Conservation (phyloP, 2,888 invertebrate genomes). For the Gasteruption jaculator region DNA sequence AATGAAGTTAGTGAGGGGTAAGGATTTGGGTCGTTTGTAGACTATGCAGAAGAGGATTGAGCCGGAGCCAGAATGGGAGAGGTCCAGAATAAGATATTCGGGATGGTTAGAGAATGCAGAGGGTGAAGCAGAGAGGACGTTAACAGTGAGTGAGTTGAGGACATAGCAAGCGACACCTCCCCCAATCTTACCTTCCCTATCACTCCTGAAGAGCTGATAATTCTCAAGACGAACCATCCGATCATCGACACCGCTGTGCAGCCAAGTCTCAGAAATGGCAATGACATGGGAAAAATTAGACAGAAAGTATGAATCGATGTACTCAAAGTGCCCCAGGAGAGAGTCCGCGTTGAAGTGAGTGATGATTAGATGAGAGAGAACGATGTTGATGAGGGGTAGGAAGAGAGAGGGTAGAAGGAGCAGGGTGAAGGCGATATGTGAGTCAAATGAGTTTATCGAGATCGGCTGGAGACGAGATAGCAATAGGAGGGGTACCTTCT, state of each 20-base stretch:
- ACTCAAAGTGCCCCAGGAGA: constrained; percentile 1
- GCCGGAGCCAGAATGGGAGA: not conserved
- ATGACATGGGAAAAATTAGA: constrained; percentile 4
- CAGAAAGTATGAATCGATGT: not conserved
- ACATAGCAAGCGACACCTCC: constrained; percentile 5
- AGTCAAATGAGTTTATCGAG: not conserved
- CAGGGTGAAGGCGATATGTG: not conserved
- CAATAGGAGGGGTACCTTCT: not conserved
- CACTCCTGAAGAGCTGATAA: too few relatives aligned
- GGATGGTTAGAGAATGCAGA: not conserved
- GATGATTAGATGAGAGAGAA: not conserved
- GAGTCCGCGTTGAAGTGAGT: not conserved
- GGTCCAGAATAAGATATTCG: not conserved
- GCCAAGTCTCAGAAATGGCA: constrained; percentile 9
- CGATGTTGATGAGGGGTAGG: not conserved
- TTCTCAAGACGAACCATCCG: not conserved
- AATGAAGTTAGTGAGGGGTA: too few relatives aligned
- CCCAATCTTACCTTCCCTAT: too few relatives aligned
- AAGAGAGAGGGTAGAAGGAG: not conserved
- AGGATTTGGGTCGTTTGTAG: not conserved
- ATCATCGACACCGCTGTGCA: not conserved
- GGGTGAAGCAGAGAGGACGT: not conserved
- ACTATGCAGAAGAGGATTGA: not conserved
- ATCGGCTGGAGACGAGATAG: not conserved
- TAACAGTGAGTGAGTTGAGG: not conserved